phyloP scores from a whole-genome alignment of 2,797 vertebrate genomes.

The Spinus olivaceus region DNA sequence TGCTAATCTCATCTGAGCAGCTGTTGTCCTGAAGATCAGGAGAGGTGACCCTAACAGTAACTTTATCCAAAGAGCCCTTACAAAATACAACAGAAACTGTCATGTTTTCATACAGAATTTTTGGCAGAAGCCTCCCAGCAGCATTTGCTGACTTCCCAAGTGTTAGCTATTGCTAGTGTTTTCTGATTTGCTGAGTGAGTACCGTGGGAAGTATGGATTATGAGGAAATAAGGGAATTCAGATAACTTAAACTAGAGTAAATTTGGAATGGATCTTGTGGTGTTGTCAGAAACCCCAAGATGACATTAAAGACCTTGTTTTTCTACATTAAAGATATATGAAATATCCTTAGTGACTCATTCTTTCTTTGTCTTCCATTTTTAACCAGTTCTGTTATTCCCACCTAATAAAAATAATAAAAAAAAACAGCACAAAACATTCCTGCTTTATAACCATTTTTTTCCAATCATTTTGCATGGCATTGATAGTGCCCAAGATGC shows the following conservation, averaged over 20 bases:
- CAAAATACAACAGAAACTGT: neutral
- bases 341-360: neutral
- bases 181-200: neutral
- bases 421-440: neutral
- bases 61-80: neutral
- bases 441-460: accelerated
- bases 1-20: neutral
- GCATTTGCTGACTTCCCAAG: neutral
- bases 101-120: neutral
- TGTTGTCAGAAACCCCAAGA: slow-evolving; percentile 18
- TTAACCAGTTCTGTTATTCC: neutral
- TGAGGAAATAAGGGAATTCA: neutral
- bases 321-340: neutral
- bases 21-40: neutral
- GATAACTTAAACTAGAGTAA: neutral
- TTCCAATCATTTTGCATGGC: neutral
- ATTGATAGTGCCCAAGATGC: neutral
- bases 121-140: neutral
- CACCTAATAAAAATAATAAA: neutral
- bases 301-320: slow-evolving; percentile 14
- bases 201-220: neutral
- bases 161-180: neutral
- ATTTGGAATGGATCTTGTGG: neutral
- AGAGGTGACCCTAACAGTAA: neutral
- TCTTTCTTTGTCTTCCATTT: neutral